Base-by-base conservation (phyloP, 1,140 invertebrate genomes). In the Pentalonia nigronervosa region DNA sequence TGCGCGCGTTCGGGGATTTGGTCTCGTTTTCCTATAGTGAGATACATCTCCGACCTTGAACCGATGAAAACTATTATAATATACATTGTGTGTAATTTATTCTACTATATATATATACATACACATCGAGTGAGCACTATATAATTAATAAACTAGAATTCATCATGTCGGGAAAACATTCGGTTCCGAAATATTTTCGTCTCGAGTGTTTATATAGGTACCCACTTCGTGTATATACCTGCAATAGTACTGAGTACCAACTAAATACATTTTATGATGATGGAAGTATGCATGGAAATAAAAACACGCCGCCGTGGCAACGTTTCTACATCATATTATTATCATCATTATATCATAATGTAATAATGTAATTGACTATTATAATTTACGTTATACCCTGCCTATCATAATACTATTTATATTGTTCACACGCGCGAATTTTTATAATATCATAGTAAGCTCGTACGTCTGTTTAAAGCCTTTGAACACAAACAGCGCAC, bases 61-160 rank as follows among this genome's bases (percentile, higher is more conserved):
- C 89, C 88, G 25, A 67, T 11, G 23, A 90, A 90, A 90, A 60
- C 53, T 90, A 60, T 60, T 53, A 83, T 23, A 83, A 83, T 23
- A 83, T 21, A 41, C 14, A 36, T 4, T 30, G 41, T 41, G 83
- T 84, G 89, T 90, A 67, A 67, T 90, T 90, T 90, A 90, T 90
- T 90, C 89, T 34, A 21, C 34, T 47, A 60, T 34, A 34, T 76
- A 53, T 23, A 53, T 21, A 53, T 21, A 67, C 14, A 67, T 9
- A 67, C 4, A 67, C 60, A n/a, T 88, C 89, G 25, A 90, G 36
- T 45, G 56, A 90, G 67, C 41, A 41, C 89, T 67, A 67, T 90
- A 60, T 67, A 90, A 90, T 90, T 90, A 90, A 60, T 60, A 90
- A 90, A 90, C 53, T 67, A n/a, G 89, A 67, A 90, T 60, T 60